phyloP scores from a whole-genome alignment of 2,797 vertebrate genomes.

The Artibeus lituratus region DNA sequence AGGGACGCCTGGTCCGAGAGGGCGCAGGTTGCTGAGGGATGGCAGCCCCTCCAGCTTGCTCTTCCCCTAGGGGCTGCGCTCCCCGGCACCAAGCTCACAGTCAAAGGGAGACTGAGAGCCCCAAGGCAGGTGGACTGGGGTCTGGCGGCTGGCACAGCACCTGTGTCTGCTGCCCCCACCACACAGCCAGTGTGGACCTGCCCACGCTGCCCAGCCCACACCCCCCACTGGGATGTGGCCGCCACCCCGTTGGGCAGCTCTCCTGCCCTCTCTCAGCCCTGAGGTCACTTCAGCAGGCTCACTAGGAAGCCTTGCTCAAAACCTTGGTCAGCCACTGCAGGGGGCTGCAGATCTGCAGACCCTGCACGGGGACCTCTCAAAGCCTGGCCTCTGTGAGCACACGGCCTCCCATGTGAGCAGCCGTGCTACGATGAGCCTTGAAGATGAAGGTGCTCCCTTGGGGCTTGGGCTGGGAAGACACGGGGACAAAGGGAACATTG shows the following conservation, averaged over 20 bases:
- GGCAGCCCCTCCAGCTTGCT: neutral
- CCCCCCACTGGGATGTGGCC: accelerated
- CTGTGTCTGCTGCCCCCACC: neutral
- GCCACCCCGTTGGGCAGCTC: accelerated
- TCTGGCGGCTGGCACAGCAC: accelerated
- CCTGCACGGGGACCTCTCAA: neutral
- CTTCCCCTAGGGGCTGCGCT: neutral
- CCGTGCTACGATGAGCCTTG: neutral
- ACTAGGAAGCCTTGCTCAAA: accelerated
- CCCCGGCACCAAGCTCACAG: accelerated
- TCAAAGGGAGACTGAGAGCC: accelerated
- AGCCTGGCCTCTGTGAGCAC: neutral
- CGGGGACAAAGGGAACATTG: neutral
- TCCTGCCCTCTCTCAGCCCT: neutral
- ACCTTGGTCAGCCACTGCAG: accelerated
- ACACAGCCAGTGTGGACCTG: neutral
- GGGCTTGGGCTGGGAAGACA: neutral
- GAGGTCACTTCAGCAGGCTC: neutral
- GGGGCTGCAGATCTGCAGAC: too few species aligned
- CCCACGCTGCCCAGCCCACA: neutral
- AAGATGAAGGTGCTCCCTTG: neutral
- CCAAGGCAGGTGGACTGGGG: accelerated
- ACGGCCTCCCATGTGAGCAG: accelerated
- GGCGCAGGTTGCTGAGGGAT: accelerated
- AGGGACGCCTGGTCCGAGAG: neutral